Evolutionary conservation across 2,113 vertebrate species (phyloP), one percentile per base, ranked within the genome.

Genomic region (Siniperca chuatsi): DNA sequence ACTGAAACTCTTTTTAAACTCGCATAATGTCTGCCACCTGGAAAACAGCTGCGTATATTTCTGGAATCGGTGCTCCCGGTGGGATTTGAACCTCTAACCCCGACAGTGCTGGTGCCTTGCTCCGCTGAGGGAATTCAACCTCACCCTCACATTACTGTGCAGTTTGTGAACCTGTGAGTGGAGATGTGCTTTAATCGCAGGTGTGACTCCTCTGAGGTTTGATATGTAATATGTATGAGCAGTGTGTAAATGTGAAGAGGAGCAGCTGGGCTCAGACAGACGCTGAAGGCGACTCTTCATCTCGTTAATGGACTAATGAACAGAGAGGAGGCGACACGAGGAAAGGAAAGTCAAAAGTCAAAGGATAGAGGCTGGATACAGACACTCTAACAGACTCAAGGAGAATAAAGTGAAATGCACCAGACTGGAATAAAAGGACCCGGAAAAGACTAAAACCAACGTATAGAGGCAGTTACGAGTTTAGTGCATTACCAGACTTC

Each of bases 111-210:
- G 6, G n/a, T 29, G 55, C 40, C 55, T 33, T 4, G 57, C 40
- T 60, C 55, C 57, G 8, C 40, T 0, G 16, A 21, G 18, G 72
- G 57, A 75, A 8, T 25, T 35, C 8, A 50, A 11, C n/a, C 40
- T 48, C 55, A 33, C n/a, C 72, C 6, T 48, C 11, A 50, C 20
- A 23, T 62, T 15, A 23, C 73, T 23, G 58, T 20, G 35, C 61
- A 9, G 29, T 6, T 6, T 37, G 11, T 52, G 60, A 52, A 40
- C 33, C 75, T 21, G 75, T 21, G 62, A 66, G 75, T 3, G 16
- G 64, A 66, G 23, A 21, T 16, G 50, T 10, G 37, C 52, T 78
- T 68, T 78, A 57, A 57, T 78, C 75, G 67, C n/a, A 78, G 75
- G 62, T 57, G 61, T 7, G 37, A 44, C 52, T 68, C 50, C 64